Evolutionary conservation across 2,797 vertebrate species (phyloP).

Genomic region (Cuniculus paca): DNA sequence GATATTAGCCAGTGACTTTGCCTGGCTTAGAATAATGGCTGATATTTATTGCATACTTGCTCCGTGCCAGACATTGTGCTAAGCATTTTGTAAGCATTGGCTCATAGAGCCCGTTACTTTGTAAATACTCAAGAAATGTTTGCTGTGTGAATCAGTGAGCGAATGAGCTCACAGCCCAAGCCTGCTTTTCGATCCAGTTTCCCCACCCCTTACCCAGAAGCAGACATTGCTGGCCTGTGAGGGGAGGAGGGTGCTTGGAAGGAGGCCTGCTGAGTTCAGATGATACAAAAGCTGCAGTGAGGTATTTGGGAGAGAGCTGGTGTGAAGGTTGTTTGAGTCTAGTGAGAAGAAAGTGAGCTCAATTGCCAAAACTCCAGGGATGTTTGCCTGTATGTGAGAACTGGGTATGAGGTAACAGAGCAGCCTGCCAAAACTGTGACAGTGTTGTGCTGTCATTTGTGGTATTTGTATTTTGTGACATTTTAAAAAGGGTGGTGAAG

Average conservation of each 20-base stretch:
- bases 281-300: not conserved
- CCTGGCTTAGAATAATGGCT: not conserved
- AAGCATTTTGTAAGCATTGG: not conserved
- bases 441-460: constrained; percentile 56
- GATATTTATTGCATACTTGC: not conserved
- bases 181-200: not conserved
- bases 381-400: constrained; percentile 27
- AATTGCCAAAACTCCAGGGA: constrained; percentile 32
- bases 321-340: constrained; percentile 45
- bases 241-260: not conserved
- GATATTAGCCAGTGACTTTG: constrained; percentile 52
- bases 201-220: not conserved
- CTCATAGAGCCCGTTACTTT: not conserved
- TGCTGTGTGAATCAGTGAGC: constrained; percentile 4
- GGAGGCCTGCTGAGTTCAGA: not conserved
- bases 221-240: not conserved
- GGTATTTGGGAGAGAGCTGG: not conserved
- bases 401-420: constrained; percentile 46
- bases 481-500: constrained; percentile 62
- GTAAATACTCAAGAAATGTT: not conserved
- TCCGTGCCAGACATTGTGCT: not conserved
- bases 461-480: constrained; percentile 65
- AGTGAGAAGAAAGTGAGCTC: constrained; percentile 26
- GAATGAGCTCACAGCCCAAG: not conserved
- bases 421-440: constrained; percentile 45